phyloP scores from a whole-genome alignment of 2,113 vertebrate genomes.

The Oreotrochilus melanogaster region DNA sequence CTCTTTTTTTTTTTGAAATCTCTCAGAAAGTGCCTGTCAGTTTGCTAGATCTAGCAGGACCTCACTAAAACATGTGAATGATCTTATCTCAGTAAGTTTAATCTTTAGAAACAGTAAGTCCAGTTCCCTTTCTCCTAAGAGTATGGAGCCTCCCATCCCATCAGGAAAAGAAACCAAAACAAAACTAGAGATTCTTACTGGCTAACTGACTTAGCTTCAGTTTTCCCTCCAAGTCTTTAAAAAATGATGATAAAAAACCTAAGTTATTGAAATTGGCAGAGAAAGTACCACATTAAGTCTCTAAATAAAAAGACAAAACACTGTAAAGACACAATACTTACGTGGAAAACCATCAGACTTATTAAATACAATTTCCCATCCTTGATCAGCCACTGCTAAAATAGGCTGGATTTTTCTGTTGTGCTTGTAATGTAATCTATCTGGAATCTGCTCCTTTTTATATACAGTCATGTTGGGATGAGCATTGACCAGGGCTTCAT shows the following conservation, averaged over 20 bases:
- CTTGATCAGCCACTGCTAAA: constrained; percentile 86
- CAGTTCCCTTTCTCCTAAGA: neutral
- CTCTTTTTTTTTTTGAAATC: neutral
- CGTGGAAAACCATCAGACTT: constrained; percentile 80
- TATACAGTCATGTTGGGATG: constrained; percentile 89
- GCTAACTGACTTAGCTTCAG: neutral
- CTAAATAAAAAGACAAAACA: neutral
- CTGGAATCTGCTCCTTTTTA: constrained; percentile 88
- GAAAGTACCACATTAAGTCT: neutral
- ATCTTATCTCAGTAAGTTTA: neutral
- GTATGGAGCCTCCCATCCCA: neutral
- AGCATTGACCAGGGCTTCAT: constrained; percentile 78
- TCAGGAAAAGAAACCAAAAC: neutral
- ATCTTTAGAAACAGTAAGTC: neutral
- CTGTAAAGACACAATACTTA: constrained; percentile 73
- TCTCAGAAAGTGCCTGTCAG: constrained; percentile 1
- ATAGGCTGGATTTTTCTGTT: constrained; percentile 89
- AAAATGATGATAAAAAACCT: neutral
- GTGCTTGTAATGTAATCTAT: constrained; percentile 85
- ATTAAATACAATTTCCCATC: constrained; percentile 88
- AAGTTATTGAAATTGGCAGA: neutral
- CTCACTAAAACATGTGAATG: neutral
- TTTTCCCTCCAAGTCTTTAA: neutral
- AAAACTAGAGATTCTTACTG: neutral
- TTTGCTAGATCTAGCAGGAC: neutral